Evolutionary conservation across 2,888 invertebrate genomes (phyloP).

Genomic region (Tetrapedia diversipes): DNA sequence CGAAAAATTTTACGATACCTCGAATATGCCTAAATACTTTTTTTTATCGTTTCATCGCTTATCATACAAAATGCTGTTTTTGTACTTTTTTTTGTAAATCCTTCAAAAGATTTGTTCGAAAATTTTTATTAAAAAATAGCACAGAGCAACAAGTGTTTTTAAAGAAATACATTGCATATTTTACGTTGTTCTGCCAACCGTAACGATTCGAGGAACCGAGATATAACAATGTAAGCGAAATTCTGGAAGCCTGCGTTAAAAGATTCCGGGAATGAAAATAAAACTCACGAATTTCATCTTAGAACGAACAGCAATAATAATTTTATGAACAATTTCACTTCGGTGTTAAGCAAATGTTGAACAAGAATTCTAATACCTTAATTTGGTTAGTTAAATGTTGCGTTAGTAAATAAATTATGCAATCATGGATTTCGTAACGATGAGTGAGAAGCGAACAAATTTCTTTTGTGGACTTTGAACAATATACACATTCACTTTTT

Average conservation of each 20-base stretch:
- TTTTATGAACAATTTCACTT: not conserved
- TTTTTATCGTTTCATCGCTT: not conserved
- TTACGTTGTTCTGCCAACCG: not conserved
- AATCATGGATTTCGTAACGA: slow-evolving; percentile 5
- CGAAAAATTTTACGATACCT: slow-evolving; percentile 1
- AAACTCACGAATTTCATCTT: not conserved
- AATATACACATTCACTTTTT: not conserved
- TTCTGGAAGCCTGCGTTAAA: not conserved
- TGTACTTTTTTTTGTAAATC: not conserved
- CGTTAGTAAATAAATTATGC: not conserved
- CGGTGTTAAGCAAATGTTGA: not conserved
- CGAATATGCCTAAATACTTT: slow-evolving; percentile 2
- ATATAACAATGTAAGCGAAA: not conserved
- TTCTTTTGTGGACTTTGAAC: slow-evolving; percentile 31
- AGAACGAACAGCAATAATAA: not conserved
- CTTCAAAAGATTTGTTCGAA: no score
- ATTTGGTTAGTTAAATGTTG: not conserved
- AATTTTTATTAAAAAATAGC: slow-evolving; percentile 4
- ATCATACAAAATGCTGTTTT: not conserved
- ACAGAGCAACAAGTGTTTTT: not conserved
- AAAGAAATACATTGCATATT: not conserved
- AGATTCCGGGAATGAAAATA: not conserved
- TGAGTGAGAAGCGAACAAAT: slow-evolving; percentile 9
- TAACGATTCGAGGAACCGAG: not conserved
- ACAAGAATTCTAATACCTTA: not conserved